These are phyloP conservation scores for Acanthosepion lycidas DNA, from an alignment of 2,888 invertebrate genomes.

Conservation along the genomic window DNA sequence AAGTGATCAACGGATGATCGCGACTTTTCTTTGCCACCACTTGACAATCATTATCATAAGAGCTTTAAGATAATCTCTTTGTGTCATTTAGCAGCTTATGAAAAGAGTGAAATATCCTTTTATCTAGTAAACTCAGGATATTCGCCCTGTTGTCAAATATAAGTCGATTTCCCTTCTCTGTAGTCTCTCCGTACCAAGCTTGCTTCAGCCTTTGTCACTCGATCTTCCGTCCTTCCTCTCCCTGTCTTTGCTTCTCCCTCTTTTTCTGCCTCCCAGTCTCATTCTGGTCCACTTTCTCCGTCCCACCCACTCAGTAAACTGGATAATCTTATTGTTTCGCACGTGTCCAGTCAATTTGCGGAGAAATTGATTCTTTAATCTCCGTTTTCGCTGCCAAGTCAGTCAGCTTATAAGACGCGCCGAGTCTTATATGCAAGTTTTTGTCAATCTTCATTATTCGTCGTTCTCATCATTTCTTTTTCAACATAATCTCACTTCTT, in stretches of 20 bases:
- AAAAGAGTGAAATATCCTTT: background rate
- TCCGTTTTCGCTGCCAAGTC: background rate
- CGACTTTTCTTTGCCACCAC: background rate
- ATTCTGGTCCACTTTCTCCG: background rate
- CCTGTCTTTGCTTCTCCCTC: background rate
- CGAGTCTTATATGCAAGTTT: background rate
- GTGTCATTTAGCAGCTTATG: background rate
- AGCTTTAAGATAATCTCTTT: background rate
- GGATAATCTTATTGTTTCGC: background rate
- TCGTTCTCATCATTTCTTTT: no score
- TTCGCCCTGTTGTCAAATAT: background rate
- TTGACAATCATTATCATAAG: background rate
- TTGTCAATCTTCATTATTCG: background rate
- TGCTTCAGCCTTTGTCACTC: background rate
- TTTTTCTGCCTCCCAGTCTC: background rate
- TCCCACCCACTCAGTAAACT: background rate
- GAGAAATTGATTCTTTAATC: conserved; percentile 21
- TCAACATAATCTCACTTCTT: no score
- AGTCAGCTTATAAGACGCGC: background rate
- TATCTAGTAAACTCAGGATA: background rate
- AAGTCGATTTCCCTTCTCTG: background rate
- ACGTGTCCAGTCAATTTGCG: background rate
- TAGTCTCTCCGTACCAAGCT: background rate
- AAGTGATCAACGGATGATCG: background rate
- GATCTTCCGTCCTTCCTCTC: background rate